These are phyloP conservation scores for Cheilosia scutellata DNA, from an alignment of 2,888 invertebrate species.

Conservation along the genomic window DNA sequence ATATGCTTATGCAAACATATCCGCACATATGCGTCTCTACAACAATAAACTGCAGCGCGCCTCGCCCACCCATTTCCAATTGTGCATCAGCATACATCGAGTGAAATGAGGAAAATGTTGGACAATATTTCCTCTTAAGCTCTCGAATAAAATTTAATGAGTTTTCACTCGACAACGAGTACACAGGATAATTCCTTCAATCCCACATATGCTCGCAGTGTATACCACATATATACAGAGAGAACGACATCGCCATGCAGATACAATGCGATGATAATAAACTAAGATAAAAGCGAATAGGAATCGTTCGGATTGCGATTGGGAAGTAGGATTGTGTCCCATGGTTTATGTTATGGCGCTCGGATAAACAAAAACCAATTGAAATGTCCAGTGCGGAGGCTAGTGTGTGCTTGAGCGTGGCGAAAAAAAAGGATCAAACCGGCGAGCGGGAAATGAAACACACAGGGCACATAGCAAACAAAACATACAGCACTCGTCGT, in stretches of 20 bases:
- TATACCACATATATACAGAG: slow-evolving; percentile 2
- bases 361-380: slow-evolving; percentile 76
- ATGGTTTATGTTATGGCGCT: slow-evolving; percentile 71
- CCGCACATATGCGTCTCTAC: slow-evolving; percentile 42
- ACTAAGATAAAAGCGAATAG: slow-evolving; percentile 75
- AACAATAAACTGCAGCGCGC: slow-evolving; percentile 50
- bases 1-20: background rate
- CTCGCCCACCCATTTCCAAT: slow-evolving; percentile 51
- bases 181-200: slow-evolving; percentile 71
- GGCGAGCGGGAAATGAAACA: slow-evolving; percentile 44
- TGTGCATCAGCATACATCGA: slow-evolving; percentile 34
- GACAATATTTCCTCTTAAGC: slow-evolving; percentile 80
- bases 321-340: slow-evolving; percentile 73
- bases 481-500: slow-evolving; percentile 22
- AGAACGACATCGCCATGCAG: slow-evolving; percentile 65
- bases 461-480: slow-evolving; percentile 42
- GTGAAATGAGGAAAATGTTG: slow-evolving; percentile 75
- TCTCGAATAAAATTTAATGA: slow-evolving; percentile 82
- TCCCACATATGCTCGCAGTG: slow-evolving; percentile 40
- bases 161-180: slow-evolving; percentile 78
- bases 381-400: slow-evolving; percentile 67
- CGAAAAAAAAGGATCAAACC: slow-evolving; percentile 62
- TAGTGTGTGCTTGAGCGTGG: slow-evolving; percentile 58
- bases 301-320: slow-evolving; percentile 75
- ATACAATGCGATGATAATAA: slow-evolving; percentile 74